Conservation (phyloP, 2,888 invertebrate genomes). For the Stenchaetothrips biformis region DNA sequence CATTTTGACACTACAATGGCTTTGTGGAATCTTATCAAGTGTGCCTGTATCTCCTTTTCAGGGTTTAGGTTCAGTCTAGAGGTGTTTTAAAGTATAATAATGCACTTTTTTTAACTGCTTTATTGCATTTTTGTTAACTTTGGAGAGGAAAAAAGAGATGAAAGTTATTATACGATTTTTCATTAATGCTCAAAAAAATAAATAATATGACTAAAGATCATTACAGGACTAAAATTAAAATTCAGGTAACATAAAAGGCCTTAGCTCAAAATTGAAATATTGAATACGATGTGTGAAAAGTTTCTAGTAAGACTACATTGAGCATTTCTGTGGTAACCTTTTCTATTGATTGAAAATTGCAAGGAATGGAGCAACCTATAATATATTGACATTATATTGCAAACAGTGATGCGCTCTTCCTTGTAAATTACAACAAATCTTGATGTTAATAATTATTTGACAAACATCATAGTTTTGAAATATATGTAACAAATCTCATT, state of each 20-base stretch:
- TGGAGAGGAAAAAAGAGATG: neutral
- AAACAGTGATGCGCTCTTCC: no score
- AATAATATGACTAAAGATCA: slow-evolving; percentile 5
- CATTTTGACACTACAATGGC: no score
- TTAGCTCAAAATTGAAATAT: neutral
- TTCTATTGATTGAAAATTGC: neutral
- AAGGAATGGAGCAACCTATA: neutral
- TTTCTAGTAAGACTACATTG: neutral
- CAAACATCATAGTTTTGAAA: no score
- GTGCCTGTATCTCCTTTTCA: no score
- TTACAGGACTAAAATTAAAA: neutral
- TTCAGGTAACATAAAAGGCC: slow-evolving; percentile 6
- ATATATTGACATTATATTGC: neutral
- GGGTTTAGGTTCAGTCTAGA: no score
- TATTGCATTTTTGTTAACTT: no score
- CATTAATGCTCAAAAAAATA: slow-evolving; percentile 22
- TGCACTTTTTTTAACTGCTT: neutral
- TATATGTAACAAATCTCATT: no score
- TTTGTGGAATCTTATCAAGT: no score
- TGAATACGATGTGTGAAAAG: neutral
- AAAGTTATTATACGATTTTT: neutral
- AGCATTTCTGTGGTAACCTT: neutral
- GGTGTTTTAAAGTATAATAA: no score
- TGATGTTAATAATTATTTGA: no score
- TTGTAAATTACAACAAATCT: no score